phyloP scores from a whole-genome alignment of 2,888 invertebrate genomes.

The Plemyria rubiginata region DNA sequence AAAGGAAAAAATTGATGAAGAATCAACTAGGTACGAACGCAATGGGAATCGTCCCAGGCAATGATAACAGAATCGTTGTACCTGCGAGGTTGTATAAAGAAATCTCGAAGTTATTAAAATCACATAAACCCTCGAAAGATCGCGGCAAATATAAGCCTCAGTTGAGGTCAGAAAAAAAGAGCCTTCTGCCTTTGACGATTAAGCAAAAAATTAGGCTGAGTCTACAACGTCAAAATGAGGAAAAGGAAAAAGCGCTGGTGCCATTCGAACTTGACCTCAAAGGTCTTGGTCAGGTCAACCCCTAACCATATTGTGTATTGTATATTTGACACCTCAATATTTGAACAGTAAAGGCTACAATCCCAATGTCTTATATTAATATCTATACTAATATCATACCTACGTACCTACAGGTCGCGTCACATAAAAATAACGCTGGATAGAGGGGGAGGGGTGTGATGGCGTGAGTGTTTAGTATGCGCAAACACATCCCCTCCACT shows the following conservation, averaged over 20 bases:
- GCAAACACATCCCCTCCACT: too few relatives aligned
- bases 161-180: slow-evolving; percentile 1
- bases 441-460: too few relatives aligned
- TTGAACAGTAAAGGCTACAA: too few relatives aligned
- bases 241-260: slow-evolving; percentile 47
- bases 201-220: slow-evolving; percentile 35
- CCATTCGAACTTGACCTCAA: slow-evolving; percentile 65
- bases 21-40: background rate
- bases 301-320: too few relatives aligned
- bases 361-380: too few relatives aligned
- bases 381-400: too few relatives aligned
- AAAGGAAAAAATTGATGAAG: slow-evolving; percentile 3
- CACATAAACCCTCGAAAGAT: too few relatives aligned
- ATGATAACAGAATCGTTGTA: background rate
- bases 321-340: background rate
- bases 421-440: too few relatives aligned
- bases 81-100: background rate
- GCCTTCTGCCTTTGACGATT: slow-evolving; percentile 46
- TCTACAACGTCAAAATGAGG: slow-evolving; percentile 25
- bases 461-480: too few relatives aligned
- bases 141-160: too few relatives aligned
- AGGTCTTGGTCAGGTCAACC: slow-evolving; percentile 62
- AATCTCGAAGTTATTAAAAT: background rate
- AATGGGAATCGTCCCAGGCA: background rate
- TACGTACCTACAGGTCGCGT: too few relatives aligned